phyloP scores from a whole-genome alignment of 2,888 invertebrate species.

The Drosophila falleni region DNA sequence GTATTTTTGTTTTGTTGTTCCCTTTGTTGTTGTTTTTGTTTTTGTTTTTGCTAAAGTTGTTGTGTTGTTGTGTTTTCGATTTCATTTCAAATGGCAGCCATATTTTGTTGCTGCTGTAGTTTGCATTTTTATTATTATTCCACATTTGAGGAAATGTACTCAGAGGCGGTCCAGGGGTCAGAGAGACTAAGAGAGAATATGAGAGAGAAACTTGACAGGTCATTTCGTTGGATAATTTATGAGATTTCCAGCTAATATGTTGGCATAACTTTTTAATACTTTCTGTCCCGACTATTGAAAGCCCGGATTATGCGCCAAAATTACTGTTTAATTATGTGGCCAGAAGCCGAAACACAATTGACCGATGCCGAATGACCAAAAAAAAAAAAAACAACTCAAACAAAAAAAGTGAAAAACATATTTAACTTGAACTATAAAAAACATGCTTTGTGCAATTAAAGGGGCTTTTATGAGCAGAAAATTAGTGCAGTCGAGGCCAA shows the following conservation, averaged over 20 bases:
- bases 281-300: constrained; percentile 29
- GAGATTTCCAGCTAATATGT: constrained; percentile 80
- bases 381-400: neutral
- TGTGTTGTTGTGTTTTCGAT: constrained; percentile 67
- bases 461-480: constrained; percentile 65
- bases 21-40: constrained; percentile 30
- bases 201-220: constrained; percentile 67
- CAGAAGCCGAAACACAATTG: constrained; percentile 45
- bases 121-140: constrained; percentile 56
- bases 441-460: constrained; percentile 64
- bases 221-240: constrained; percentile 79
- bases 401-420: constrained; percentile 30
- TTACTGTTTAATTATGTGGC: constrained; percentile 67
- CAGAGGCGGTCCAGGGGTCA: constrained; percentile 42
- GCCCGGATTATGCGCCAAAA: constrained; percentile 63
- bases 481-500: constrained; percentile 60
- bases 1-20: constrained; percentile 52
- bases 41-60: constrained; percentile 37
- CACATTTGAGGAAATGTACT: constrained; percentile 52
- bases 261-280: constrained; percentile 73
- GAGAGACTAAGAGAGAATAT: neutral
- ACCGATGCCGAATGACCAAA: constrained; percentile 19
- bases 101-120: constrained; percentile 54
- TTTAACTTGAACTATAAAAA: constrained; percentile 68
- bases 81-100: constrained; percentile 72